These are phyloP conservation scores for Cordilura impudica DNA, from an alignment of 2,888 invertebrate species.

Conservation along the genomic window DNA sequence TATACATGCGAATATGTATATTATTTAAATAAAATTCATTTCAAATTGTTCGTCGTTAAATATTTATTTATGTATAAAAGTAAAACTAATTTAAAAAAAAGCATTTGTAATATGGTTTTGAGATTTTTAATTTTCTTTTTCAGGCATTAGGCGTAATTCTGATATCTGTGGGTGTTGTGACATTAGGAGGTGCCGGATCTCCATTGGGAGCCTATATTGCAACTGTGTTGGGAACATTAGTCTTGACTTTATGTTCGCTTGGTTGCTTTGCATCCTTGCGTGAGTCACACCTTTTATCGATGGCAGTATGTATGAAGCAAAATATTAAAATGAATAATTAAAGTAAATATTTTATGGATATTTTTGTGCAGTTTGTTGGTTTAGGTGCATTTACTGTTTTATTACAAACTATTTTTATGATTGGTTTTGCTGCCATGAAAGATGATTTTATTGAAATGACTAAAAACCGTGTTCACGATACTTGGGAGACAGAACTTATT, in stretches of 20 bases:
- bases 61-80: not conserved
- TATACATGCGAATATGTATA: too few relatives aligned
- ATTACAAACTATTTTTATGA: constrained; percentile 68
- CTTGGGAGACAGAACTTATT: constrained; percentile 66
- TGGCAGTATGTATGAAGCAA: constrained; percentile 64
- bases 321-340: not conserved
- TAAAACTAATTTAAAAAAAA: too few relatives aligned
- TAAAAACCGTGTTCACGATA: constrained; percentile 66
- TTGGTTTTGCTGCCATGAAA: constrained; percentile 67
- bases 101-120: not conserved
- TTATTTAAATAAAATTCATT: constrained; percentile 10
- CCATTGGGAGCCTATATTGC: constrained; percentile 69
- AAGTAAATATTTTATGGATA: not conserved
- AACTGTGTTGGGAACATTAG: constrained; percentile 66
- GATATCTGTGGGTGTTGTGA: constrained; percentile 72
- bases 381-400: constrained; percentile 60
- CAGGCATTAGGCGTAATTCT: constrained; percentile 66
- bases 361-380: constrained; percentile 59
- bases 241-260: constrained; percentile 68
- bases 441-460: constrained; percentile 66
- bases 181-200: constrained; percentile 70
- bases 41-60: too few relatives aligned
- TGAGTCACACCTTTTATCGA: constrained; percentile 70
- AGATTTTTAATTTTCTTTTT: constrained; percentile 6
- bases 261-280: constrained; percentile 72